phyloP scores from a whole-genome alignment of 2,797 vertebrate species.

The Acipenser ruthenus region DNA sequence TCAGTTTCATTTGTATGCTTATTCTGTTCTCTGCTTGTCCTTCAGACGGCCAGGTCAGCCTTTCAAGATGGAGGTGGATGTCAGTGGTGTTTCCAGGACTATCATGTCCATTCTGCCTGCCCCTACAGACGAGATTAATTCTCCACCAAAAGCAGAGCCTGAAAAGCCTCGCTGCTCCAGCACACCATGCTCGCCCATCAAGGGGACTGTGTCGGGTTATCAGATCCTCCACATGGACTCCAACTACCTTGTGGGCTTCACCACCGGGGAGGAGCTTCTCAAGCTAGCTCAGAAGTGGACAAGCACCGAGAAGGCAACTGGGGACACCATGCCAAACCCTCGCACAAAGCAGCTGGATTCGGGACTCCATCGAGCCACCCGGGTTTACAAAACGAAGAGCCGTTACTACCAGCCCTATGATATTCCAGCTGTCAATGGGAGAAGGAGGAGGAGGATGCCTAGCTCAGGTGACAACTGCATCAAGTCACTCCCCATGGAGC shows the following conservation, averaged over 20 bases:
- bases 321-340: constrained; percentile 51
- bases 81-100: constrained; percentile 74
- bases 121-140: constrained; percentile 58
- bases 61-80: constrained; percentile 81
- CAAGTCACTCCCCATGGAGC: constrained; percentile 68
- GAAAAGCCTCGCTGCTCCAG: constrained; percentile 89
- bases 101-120: constrained; percentile 64
- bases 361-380: constrained; percentile 69
- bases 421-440: constrained; percentile 79
- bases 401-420: constrained; percentile 91
- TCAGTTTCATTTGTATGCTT: too few species aligned
- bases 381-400: constrained; percentile 75
- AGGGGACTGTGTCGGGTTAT: constrained; percentile 78
- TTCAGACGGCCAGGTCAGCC: constrained; percentile 43
- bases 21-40: not conserved
- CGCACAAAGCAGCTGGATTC: constrained; percentile 66
- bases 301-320: constrained; percentile 57
- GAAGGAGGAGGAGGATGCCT: constrained; percentile 78
- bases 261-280: constrained; percentile 87
- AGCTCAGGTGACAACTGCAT: constrained; percentile 85
- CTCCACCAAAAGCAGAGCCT: constrained; percentile 59
- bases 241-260: constrained; percentile 89
- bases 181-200: constrained; percentile 86
- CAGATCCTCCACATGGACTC: constrained; percentile 97
- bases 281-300: constrained; percentile 82